These are phyloP conservation scores for Dione juno DNA, from an alignment of 2,888 invertebrate genomes.

Conservation along the genomic window DNA sequence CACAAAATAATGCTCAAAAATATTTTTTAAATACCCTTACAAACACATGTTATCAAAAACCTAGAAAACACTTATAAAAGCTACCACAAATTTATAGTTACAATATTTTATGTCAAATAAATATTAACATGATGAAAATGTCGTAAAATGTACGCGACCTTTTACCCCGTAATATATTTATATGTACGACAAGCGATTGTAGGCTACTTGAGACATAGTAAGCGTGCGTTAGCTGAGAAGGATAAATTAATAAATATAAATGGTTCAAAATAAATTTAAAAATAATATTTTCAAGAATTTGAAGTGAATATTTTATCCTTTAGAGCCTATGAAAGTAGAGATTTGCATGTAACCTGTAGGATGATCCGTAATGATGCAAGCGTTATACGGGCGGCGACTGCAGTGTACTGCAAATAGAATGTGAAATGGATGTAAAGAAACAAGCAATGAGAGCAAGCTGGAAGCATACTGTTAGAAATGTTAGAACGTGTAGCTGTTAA, in stretches of 20 bases:
- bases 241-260: constrained; percentile 3
- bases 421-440: constrained; percentile 45
- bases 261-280: neutral
- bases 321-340: constrained; percentile 14
- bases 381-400: constrained; percentile 63
- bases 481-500: constrained; percentile 10
- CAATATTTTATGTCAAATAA: constrained; percentile 19
- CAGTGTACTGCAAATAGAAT: constrained; percentile 67
- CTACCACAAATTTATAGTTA: constrained; percentile 11
- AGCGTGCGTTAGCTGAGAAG: constrained; percentile 5
- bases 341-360: constrained; percentile 56
- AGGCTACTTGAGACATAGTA: constrained; percentile 14
- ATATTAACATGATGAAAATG: constrained; percentile 12
- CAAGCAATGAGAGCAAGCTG: constrained; percentile 36
- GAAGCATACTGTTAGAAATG: constrained; percentile 13
- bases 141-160: constrained; percentile 16
- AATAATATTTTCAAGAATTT: neutral
- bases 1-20: neutral
- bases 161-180: constrained; percentile 7
- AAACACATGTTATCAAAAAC: neutral
- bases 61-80: neutral
- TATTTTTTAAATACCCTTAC: neutral
- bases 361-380: constrained; percentile 65
- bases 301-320: constrained; percentile 3
- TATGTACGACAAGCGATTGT: constrained; percentile 13